Evolutionary conservation across 2,888 invertebrate genomes (phyloP), one percentile per base, ranked within the genome.

Genomic region (Perithous albicinctus): DNA sequence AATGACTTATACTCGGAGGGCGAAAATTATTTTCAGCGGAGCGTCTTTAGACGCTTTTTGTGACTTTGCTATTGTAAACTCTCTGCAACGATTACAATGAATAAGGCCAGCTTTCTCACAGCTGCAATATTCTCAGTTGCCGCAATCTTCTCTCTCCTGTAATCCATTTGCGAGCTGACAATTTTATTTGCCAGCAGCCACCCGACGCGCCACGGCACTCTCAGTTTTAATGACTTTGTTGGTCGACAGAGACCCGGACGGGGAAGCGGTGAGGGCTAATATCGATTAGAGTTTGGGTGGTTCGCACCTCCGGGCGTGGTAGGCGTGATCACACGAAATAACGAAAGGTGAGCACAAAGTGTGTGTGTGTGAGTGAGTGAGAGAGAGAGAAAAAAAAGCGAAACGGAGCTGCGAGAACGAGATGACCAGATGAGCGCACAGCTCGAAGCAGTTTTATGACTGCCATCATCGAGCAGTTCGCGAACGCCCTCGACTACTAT

Each of bases 281-380:
- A 83, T 83, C 80, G 83, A 83, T 80, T 80, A 83, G 83, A 83
- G 80, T 80, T 61, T 73, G 80, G 77, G 78, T 80, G 83, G 83
- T 80, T 80, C 80, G 80, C 83, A 83, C 83, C 83, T 83, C 54
- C 78, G 80, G 83, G 83, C 82, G 82, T 82, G 82, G 79, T 82
- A 78, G 80, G 80, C 80, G 67, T 80, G 72, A 83, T 83, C 83
- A 83, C 74, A 83, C 79, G 70, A 84, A 87, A 87, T 86, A 87
- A 87, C 87, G 61, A 83, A 78, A 79, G 67, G 61, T 67, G 72
- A 59, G 76, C 29, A 56, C 43, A 67, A 73, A 54, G 78, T 8
- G 72, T 12, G 76, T n/a, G n/a, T n/a, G n/a, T n/a, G n/a, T n/a
- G 41, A 74, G 69, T 67, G 78, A 35, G 51, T 64, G 56, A 63